phyloP scores from a whole-genome alignment of 2,797 vertebrate genomes.

The Myotis planiceps region DNA sequence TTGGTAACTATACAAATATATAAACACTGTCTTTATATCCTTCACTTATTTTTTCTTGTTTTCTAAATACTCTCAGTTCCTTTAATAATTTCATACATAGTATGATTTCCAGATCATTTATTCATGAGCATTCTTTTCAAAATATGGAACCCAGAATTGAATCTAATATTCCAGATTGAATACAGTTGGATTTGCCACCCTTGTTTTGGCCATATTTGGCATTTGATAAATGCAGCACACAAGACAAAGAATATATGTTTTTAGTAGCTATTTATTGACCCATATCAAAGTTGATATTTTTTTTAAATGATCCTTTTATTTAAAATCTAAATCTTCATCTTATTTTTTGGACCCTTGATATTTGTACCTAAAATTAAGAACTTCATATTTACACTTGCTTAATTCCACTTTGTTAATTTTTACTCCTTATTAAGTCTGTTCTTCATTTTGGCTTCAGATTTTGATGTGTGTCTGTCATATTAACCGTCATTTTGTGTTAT shows the following conservation, averaged over 20 bases:
- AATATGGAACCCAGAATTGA: background rate
- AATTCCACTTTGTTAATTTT: background rate
- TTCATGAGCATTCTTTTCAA: constrained; percentile 19
- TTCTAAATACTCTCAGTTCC: background rate
- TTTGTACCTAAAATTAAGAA: background rate
- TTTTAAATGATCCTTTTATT: background rate
- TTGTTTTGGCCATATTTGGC: background rate
- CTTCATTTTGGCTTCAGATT: background rate
- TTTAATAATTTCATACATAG: background rate
- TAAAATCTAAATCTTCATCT: background rate
- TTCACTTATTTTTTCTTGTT: background rate
- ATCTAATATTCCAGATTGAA: background rate
- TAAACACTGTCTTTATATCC: background rate
- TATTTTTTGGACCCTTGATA: background rate
- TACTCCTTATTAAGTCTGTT: background rate
- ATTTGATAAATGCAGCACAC: background rate
- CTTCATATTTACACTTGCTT: background rate
- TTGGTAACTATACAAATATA: background rate
- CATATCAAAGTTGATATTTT: background rate
- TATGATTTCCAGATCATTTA: background rate
- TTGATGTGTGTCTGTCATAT: background rate
- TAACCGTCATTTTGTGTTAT: background rate
- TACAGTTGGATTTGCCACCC: background rate
- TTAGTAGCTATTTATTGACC: background rate
- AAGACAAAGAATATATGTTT: background rate